Percentiles rank a stretch among this genome's conserved stretches.
These are phyloP conservation scores for Archegozetes longisetosus DNA, from an alignment of 1,140 invertebrate species.

Conservation along the genomic window DNA sequence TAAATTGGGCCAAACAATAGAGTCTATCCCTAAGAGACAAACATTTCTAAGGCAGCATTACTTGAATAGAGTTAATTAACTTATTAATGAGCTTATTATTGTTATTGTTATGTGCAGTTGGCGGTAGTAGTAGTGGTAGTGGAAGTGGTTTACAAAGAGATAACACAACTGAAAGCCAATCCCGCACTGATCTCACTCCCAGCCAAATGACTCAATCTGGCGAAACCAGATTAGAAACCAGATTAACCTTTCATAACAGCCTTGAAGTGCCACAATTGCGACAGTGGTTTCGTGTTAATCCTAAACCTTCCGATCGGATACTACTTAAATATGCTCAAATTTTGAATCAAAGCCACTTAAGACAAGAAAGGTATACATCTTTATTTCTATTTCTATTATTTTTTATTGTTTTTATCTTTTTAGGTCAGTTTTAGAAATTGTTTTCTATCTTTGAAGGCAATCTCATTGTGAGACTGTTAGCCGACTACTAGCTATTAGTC, in stretches of 20 bases:
- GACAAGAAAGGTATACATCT: slow-evolving; percentile 22
- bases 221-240: slow-evolving; percentile 15
- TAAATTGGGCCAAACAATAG: too few relatives aligned
- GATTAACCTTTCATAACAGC: slow-evolving; percentile 27
- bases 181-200: background rate
- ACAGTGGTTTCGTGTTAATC: slow-evolving; percentile 25
- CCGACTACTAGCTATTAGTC: too few relatives aligned
- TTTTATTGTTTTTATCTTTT: background rate
- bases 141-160: slow-evolving; percentile 14
- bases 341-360: slow-evolving; percentile 26
- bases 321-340: slow-evolving; percentile 24
- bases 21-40: too few relatives aligned
- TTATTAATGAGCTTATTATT: too few relatives aligned
- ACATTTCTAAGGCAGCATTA: too few relatives aligned
- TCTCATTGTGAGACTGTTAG: too few relatives aligned
- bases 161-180: background rate
- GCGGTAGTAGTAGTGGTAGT: background rate
- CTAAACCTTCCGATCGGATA: slow-evolving; percentile 24
- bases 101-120: too few relatives aligned
- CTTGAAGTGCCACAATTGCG: slow-evolving; percentile 27
- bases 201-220: slow-evolving; percentile 3
- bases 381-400: background rate
- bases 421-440: background rate
- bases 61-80: too few relatives aligned
- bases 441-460: too few relatives aligned